These are phyloP conservation scores for Actenoides lindsayi DNA, from an alignment of 2,113 vertebrate species.

Conservation along the genomic window DNA sequence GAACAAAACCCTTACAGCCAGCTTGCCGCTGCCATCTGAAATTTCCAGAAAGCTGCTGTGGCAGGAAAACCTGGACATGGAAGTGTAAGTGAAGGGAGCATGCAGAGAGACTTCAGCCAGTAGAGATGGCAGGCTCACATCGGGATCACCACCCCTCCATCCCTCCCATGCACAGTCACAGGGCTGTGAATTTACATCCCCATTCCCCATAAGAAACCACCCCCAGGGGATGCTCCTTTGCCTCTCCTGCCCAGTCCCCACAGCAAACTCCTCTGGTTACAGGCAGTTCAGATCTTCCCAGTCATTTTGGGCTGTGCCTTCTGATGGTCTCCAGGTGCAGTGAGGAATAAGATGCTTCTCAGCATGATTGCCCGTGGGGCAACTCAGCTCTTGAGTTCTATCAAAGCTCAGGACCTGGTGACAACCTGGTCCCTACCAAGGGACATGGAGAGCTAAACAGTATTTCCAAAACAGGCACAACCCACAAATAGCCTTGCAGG, in stretches of 20 bases:
- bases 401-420: background rate
- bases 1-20: background rate
- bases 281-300: background rate
- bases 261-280: background rate
- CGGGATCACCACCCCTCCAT: background rate
- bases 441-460: background rate
- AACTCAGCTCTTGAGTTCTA: background rate
- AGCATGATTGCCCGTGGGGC: fast-evolving
- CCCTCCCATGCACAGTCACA: fast-evolving
- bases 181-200: background rate
- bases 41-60: background rate
- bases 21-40: background rate
- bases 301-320: background rate
- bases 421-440: background rate
- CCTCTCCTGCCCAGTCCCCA: background rate
- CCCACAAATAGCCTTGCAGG: background rate
- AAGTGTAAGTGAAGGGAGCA: background rate
- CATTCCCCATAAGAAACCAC: fast-evolving
- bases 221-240: background rate
- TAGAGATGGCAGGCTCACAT: fast-evolving
- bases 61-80: background rate
- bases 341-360: background rate
- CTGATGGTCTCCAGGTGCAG: fast-evolving
- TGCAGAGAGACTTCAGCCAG: background rate
- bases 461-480: background rate